A percentile compares a stretch with the other conserved stretches of the same genome.
These are phyloP conservation scores for Eolophus roseicapilla DNA, from an alignment of 2,113 vertebrate genomes.

Conservation along the genomic window DNA sequence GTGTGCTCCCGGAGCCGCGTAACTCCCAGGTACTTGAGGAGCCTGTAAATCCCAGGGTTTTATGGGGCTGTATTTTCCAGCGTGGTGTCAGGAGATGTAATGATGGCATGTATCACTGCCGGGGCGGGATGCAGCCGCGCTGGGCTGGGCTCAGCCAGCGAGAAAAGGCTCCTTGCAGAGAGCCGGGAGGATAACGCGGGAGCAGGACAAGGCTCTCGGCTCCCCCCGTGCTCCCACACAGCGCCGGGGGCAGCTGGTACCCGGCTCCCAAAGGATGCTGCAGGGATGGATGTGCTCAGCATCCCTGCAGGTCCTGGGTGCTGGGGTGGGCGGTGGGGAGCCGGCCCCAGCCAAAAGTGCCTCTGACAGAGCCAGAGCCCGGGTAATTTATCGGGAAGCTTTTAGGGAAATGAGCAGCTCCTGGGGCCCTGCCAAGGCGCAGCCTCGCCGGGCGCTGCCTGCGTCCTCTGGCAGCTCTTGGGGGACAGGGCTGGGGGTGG, in stretches of 20 bases:
- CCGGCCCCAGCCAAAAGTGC: not conserved
- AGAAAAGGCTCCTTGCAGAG: not conserved
- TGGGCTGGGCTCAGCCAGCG: not conserved
- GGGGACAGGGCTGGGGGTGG: not conserved
- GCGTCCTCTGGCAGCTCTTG: slow-evolving; percentile 64
- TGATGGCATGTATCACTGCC: not conserved
- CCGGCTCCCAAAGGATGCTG: not conserved
- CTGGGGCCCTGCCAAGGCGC: slow-evolving; percentile 49
- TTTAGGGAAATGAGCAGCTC: slow-evolving; percentile 61
- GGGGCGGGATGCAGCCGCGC: rapidly evolving
- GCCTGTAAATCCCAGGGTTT: not conserved
- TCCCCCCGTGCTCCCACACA: not conserved
- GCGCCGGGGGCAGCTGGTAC: rapidly evolving
- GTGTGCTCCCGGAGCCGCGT: rapidly evolving
- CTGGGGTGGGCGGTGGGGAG: not conserved
- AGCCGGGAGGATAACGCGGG: rapidly evolving
- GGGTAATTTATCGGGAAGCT: slow-evolving; percentile 57
- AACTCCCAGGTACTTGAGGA: not conserved
- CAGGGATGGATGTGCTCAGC: not conserved
- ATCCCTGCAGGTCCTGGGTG: not conserved
- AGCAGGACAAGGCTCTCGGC: not conserved
- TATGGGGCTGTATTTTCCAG: not conserved
- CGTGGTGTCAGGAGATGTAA: not conserved
- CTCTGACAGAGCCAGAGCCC: not conserved
- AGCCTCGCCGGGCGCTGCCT: slow-evolving; percentile 26